phyloP scores from a whole-genome alignment of 1,140 invertebrate genomes.

The Monochamus saltuarius region DNA sequence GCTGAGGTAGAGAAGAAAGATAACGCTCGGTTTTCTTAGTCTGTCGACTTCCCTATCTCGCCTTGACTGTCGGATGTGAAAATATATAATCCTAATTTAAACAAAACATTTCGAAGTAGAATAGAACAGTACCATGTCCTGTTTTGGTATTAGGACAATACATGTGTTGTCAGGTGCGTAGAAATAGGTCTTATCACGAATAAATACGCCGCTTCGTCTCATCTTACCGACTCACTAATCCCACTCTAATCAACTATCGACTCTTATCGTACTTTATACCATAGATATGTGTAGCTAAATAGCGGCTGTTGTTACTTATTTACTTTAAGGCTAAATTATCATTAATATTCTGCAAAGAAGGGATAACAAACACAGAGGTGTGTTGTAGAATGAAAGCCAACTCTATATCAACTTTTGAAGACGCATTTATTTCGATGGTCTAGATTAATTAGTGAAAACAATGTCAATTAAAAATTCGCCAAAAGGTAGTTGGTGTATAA shows the following conservation, averaged over 20 bases:
- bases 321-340: not conserved
- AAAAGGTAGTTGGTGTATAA: too few species aligned
- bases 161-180: slow-evolving; percentile 34
- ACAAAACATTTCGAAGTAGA: slow-evolving; percentile 15
- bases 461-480: too few species aligned
- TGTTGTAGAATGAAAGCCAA: too few species aligned
- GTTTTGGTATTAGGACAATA: slow-evolving; percentile 30
- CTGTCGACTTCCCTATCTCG: too few species aligned
- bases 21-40: too few species aligned
- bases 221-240: slow-evolving; percentile 34
- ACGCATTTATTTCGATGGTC: too few species aligned
- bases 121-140: slow-evolving; percentile 15
- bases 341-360: not conserved
- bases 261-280: slow-evolving; percentile 27
- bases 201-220: slow-evolving; percentile 35
- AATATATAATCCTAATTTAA: slow-evolving; percentile 16
- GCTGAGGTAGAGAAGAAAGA: too few species aligned
- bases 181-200: slow-evolving; percentile 28
- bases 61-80: slow-evolving; percentile 17
- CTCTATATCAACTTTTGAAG: too few species aligned
- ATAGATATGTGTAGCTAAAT: slow-evolving; percentile 3
- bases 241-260: slow-evolving; percentile 34
- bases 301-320: too few species aligned
- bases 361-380: not conserved
- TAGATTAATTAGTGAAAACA: too few species aligned